Base-by-base conservation (phyloP, 2,888 invertebrate species). In the Rhaphigaster nebulosa region DNA sequence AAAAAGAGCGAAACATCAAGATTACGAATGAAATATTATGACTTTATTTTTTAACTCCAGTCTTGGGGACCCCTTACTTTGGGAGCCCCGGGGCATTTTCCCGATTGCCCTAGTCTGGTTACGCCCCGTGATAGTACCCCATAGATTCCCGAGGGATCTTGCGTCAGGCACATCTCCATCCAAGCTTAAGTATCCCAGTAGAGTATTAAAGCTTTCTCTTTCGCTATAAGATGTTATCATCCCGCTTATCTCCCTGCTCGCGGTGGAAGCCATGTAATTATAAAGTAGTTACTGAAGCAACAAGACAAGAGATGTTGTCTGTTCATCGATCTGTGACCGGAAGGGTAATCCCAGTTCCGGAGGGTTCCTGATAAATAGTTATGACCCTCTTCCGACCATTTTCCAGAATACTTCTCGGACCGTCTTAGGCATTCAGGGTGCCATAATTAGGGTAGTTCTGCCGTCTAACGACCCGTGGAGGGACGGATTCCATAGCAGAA, bases 221-320 rank as follows among this genome's bases (percentile, higher is more conserved):
- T 84, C 45, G 13, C 26, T 3, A 26, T 6, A 41, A 45, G 84
- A 84, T 84, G 84, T 84, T 84, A 84, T 84, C 84, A 26, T 41
- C 45, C 41, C n/a, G 84, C 45, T 50, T 84, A 50, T 84, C 70
- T 45, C 84, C 3, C 84, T 0, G 80, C 26, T 45, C 23, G 41
- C 88, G 56, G 56, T 52, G 87, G 87, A 52, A 52, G 34, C 23
- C n/a, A 34, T 56, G 41, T 88, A 88, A 88, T 88, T 88, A 88
- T 88, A 88, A 88, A 60, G 60, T 60, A 60, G 88, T 88, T 88
- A 65, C 34, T 50, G 45, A 26, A 60, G 60, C 56, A 88, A 88
- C 88, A 41, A 88, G 88, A 50, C 84, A 84, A 50, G 88, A 88
- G 88, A 88, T 88, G 60, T 88, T 88, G 88, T 88, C 88, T 88